Evolutionary conservation across 2,888 invertebrate genomes (phyloP).

Genomic region (Mythimna vitellina): DNA sequence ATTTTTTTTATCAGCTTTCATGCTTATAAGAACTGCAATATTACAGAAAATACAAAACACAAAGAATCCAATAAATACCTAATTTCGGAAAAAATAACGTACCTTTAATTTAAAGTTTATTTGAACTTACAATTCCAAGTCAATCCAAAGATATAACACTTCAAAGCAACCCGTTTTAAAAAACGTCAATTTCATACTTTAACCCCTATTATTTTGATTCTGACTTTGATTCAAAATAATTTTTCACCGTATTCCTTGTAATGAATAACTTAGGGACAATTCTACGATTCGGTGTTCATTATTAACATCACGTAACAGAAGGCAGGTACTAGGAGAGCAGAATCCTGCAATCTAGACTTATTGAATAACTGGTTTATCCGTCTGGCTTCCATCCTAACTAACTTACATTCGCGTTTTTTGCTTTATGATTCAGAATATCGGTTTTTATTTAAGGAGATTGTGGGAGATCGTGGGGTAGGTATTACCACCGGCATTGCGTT

Average conservation of each 20-base stretch:
- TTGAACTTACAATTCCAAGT: too few relatives aligned
- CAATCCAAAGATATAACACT: too few relatives aligned
- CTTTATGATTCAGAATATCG: constrained; percentile 39
- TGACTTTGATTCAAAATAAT: too few relatives aligned
- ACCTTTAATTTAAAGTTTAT: too few relatives aligned
- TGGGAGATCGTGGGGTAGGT: not conserved
- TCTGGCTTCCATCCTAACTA: constrained; percentile 46
- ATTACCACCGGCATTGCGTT: not conserved
- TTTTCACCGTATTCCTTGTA: not conserved
- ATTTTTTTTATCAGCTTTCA: too few relatives aligned
- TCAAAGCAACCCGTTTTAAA: too few relatives aligned
- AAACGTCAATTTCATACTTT: too few relatives aligned
- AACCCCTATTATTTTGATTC: too few relatives aligned
- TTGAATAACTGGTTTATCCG: constrained; percentile 46
- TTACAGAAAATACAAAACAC: too few relatives aligned
- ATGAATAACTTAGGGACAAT: not conserved
- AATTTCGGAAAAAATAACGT: too few relatives aligned
- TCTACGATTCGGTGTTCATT: constrained; percentile 11
- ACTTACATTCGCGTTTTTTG: constrained; percentile 36
- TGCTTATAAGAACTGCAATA: too few relatives aligned
- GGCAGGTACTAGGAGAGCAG: not conserved
- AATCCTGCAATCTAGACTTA: constrained; percentile 42
- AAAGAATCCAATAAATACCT: too few relatives aligned
- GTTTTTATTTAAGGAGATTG: constrained; percentile 17
- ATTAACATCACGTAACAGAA: constrained; percentile 32